Base-by-base conservation (phyloP, 2,113 vertebrate genomes). In the Tringa solitaria region DNA sequence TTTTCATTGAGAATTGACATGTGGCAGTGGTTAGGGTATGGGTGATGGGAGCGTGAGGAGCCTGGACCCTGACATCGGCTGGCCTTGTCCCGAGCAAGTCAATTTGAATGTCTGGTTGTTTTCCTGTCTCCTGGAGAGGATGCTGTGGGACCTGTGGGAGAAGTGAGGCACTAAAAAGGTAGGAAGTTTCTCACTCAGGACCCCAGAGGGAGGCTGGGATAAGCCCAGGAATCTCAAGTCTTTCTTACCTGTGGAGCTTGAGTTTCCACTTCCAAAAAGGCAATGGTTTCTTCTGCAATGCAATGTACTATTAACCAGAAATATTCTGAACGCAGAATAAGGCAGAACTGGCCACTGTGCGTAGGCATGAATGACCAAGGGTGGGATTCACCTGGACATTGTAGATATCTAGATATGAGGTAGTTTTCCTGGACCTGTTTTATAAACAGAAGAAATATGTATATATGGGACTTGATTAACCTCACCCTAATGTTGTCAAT, bases 401-500 rank as follows among this genome's bases (percentile, higher is more conserved):
- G 51, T 10, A 75, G 46, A 11, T 46, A 84, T n/a, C 28, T 45
- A 56, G 35, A 18, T 10, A 27, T 14, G 9, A 46, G 6, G 17
- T 64, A 77, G 18, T 50, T 68, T 76, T 84, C 54, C 43, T 26
- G 4, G 27, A 41, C 17, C 81, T 1, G 21, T 51, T 92, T 78
- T 69, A 39, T 68, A 33, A 75, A n/a, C 13, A 64, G 37, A 59
- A 76, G 37, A 50, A 93, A 32, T 6, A 41, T 11, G 11, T 70
- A 15, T 45, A 41, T 8, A 12, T 1, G 59, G 19, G 16, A 12
- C 20, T 46, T n/a, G 9, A 75, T 23, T 54, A 84, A 77, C 24
- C 30, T 87, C 50, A 53, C 22, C 18, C 45, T 41, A 51, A 20
- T 23, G 10, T 8, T 0, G 0, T 12, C 8, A 60, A 37, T n/a